Base-by-base conservation (phyloP, 2,888 invertebrate genomes). In the Melanotus villosus region DNA sequence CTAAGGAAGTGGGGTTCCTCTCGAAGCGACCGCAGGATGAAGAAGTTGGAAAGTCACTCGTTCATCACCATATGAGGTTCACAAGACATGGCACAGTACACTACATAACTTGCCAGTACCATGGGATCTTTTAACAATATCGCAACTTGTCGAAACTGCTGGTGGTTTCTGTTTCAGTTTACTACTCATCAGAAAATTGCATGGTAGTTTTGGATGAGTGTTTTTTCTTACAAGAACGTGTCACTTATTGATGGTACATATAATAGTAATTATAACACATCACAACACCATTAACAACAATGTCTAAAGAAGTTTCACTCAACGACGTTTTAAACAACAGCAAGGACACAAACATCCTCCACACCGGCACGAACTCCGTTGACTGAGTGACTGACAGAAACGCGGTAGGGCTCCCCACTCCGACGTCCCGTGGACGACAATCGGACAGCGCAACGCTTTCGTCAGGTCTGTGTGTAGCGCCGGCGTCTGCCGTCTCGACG, bases 301-400 rank as follows among this genome's bases (percentile, higher is more conserved):
- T 30, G 34, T 47, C 57, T 54, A 26, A 45, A 50, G 47, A 32
- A 47, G 26, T 21, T 50, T 47, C 68, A 62, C 57, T 68, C 54
- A 60, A 66, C 58, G 59, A 67, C 65, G 38, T 56, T 59, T 63
- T 62, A 34, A 52, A 21, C 23, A 65, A 38, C 59, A 73, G 74
- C 75, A 77, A 76, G 73, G 78, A 76, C 75, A 76, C 75, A 67
- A 79, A 75, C 82, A 78, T 82, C 82, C 83, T 81, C 76, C 80
- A 75, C 77, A 75, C 75, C 73, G 73, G 80, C 81, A 80, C 77
- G 80, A 80, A 80, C 83, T 82, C 81, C 82, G 83, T 81, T 84
- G 83, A 84, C 85, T 85, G 84, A 84, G 81, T 85, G 85, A 85
- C 81, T 84, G 84, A 84, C 84, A 84, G 82, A 71, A 79, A 79